Evolutionary conservation across 2,888 invertebrate genomes (phyloP).

Genomic region (Calephelis perditalis): DNA sequence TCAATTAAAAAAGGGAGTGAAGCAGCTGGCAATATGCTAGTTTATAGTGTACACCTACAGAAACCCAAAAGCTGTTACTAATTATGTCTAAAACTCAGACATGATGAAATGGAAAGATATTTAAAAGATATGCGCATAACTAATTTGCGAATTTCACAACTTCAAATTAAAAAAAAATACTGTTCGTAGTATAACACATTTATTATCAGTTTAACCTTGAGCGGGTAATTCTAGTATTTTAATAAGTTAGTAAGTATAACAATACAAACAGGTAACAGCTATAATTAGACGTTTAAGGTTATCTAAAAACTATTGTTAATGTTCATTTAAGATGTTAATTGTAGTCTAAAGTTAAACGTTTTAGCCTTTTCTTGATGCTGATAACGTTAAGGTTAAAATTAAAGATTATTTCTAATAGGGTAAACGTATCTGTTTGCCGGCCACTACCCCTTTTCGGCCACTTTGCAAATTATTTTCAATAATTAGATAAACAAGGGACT

Average conservation of each 20-base stretch:
- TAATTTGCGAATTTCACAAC: neutral
- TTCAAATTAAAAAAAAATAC: neutral
- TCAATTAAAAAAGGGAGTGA: no score
- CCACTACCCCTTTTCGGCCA: no score
- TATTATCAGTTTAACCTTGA: conserved; percentile 3
- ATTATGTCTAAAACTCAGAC: no score
- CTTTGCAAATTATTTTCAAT: no score
- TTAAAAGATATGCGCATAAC: neutral
- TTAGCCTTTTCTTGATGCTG: neutral
- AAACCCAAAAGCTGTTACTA: no score
- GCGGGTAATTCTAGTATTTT: conserved; percentile 1
- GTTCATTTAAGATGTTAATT: neutral
- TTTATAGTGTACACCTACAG: no score
- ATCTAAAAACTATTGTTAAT: neutral
- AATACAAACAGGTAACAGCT: neutral
- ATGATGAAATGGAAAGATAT: no score
- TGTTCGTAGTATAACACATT: neutral
- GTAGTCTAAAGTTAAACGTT: neutral
- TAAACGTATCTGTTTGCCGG: no score
- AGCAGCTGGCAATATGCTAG: no score
- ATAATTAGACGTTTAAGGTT: neutral
- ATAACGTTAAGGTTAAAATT: no score
- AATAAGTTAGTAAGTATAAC: neutral
- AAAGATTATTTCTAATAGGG: no score
- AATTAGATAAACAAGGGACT: no score